phyloP scores from a whole-genome alignment of 1,140 invertebrate genomes.

The Oryctes rhinoceros region DNA sequence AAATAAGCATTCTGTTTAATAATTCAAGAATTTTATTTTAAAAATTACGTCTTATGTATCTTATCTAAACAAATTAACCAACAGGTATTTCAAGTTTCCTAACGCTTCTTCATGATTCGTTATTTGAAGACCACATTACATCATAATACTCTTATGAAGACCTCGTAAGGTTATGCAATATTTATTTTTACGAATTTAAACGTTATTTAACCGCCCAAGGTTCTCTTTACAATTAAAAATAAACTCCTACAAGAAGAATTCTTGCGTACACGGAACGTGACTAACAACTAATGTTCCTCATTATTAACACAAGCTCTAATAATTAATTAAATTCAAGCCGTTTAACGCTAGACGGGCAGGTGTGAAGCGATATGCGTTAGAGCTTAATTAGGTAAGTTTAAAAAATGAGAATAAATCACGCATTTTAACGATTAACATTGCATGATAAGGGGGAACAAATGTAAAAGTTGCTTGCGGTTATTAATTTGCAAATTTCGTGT shows the following conservation, averaged over 20 bases:
- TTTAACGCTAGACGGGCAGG: slow-evolving; percentile 1
- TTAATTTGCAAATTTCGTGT: background rate
- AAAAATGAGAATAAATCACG: background rate
- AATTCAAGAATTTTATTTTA: no score
- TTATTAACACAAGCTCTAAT: slow-evolving; percentile 4
- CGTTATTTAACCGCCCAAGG: background rate
- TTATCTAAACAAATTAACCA: background rate
- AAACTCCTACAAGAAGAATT: background rate
- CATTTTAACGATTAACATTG: background rate
- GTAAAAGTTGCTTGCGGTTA: background rate
- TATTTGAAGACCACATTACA: slow-evolving; percentile 2
- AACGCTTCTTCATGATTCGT: background rate
- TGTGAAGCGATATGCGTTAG: slow-evolving; percentile 8
- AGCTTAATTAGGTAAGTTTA: background rate
- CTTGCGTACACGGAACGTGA: background rate
- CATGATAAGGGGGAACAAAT: background rate
- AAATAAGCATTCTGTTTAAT: no score
- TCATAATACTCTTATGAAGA: background rate
- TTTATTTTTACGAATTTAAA: background rate
- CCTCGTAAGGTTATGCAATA: background rate
- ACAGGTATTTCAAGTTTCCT: background rate
- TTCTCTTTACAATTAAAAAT: background rate
- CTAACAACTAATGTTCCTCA: background rate
- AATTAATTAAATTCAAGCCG: background rate
- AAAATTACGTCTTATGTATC: no score